Conservation (phyloP, 2,797 vertebrate genomes). For the Chelonia mydas region DNA sequence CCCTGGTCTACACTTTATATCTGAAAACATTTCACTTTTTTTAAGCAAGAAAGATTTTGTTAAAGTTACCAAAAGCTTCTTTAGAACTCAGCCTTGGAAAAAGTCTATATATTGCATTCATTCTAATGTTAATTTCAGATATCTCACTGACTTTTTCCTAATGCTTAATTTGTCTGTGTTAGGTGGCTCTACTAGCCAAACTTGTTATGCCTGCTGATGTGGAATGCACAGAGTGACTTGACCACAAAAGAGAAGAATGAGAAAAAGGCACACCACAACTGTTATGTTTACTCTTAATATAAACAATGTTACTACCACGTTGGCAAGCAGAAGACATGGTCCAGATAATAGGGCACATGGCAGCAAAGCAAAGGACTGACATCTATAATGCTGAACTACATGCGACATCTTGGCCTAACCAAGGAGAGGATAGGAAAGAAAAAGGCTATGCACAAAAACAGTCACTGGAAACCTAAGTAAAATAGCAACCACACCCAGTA, state of each 20-base stretch:
- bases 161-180: constrained; percentile 58
- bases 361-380: not conserved
- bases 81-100: constrained; percentile 64
- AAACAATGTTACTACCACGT: not conserved
- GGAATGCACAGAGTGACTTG: constrained; percentile 39
- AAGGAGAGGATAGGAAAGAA: not conserved
- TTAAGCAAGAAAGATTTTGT: constrained; percentile 47
- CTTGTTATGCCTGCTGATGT: constrained; percentile 62
- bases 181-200: constrained; percentile 40
- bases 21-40: not conserved
- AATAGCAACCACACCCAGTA: constrained; percentile 47
- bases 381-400: not conserved
- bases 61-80: constrained; percentile 60
- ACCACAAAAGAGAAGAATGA: not conserved
- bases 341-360: not conserved
- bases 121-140: not conserved
- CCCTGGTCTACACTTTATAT: not conserved
- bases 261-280: not conserved
- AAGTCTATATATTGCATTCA: constrained; percentile 51
- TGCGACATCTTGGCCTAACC: accelerated
- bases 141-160: constrained; percentile 37
- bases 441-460: not conserved
- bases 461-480: constrained; percentile 36
- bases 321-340: not conserved
- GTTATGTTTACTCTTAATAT: not conserved